phyloP scores from a whole-genome alignment of 2,888 invertebrate genomes.

The Apoderus coryli region DNA sequence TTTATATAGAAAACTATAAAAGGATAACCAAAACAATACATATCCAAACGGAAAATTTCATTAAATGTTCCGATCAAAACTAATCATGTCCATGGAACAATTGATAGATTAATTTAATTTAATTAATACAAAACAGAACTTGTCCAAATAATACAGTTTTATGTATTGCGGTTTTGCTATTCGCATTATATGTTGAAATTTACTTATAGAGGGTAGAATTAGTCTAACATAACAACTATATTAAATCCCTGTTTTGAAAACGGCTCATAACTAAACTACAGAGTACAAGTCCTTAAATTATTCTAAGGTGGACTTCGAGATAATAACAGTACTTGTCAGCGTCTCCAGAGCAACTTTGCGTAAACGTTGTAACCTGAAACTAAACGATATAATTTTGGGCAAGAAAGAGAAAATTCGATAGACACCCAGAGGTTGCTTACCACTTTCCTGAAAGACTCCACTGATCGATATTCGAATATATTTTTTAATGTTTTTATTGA shows the following conservation, averaged over 20 bases:
- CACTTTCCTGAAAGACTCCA: too few relatives aligned
- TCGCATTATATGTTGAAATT: slow-evolving; percentile 1
- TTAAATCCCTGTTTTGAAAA: not conserved
- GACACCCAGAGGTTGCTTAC: too few relatives aligned
- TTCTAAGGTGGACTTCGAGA: too few relatives aligned
- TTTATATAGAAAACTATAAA: slow-evolving; percentile 1
- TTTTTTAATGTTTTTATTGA: too few relatives aligned
- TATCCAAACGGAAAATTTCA: not conserved
- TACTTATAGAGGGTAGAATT: slow-evolving; percentile 1
- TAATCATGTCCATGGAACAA: slow-evolving; percentile 1
- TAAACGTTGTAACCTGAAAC: too few relatives aligned
- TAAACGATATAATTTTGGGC: too few relatives aligned
- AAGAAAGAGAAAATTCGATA: too few relatives aligned
- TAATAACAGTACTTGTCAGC: too few relatives aligned
- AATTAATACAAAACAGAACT: slow-evolving; percentile 1
- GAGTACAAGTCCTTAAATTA: too few relatives aligned
- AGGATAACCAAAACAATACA: slow-evolving; percentile 2
- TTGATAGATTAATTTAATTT: slow-evolving; percentile 1
- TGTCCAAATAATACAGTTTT: slow-evolving; percentile 2
- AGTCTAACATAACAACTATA: slow-evolving; percentile 2
- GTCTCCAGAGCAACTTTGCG: too few relatives aligned
- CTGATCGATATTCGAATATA: too few relatives aligned
- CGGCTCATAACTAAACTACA: slow-evolving; percentile 1
- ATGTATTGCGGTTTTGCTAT: slow-evolving; percentile 1
- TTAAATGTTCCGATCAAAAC: slow-evolving; percentile 3